Evolutionary conservation across 1,140 invertebrate genomes (phyloP).

Genomic region (Brachionus sp.): DNA sequence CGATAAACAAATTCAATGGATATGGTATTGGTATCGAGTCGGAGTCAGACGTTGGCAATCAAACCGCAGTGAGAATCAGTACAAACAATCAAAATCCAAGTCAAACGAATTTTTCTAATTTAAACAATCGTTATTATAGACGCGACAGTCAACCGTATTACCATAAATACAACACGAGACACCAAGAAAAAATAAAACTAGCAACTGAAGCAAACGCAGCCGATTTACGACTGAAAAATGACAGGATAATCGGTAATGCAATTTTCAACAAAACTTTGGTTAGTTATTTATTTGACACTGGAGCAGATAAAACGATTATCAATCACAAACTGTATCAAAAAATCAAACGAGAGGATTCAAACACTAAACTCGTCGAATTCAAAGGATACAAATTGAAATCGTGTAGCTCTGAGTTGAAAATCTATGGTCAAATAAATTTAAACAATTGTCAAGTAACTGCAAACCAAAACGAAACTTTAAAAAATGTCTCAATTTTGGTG

Average conservation of each 20-base stretch:
- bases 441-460: conserved; percentile 9
- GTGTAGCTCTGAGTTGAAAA: conserved; percentile 11
- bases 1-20: background rate
- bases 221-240: background rate
- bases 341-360: conserved; percentile 9
- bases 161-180: conserved; percentile 9
- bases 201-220: background rate
- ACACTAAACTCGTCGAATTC: background rate
- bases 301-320: conserved; percentile 12
- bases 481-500: background rate
- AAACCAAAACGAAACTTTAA: conserved; percentile 22
- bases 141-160: background rate
- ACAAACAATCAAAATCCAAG: background rate
- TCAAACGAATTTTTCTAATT: background rate
- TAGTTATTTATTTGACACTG: background rate
- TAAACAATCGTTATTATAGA: background rate
- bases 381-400: conserved; percentile 3
- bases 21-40: background rate
- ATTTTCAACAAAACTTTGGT: conserved; percentile 17
- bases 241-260: conserved; percentile 15
- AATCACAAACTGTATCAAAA: background rate
- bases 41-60: background rate
- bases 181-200: background rate
- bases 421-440: conserved; percentile 28
- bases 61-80: background rate